Conservation (phyloP, 2,888 invertebrate genomes). For the Invenusta paracnida region DNA sequence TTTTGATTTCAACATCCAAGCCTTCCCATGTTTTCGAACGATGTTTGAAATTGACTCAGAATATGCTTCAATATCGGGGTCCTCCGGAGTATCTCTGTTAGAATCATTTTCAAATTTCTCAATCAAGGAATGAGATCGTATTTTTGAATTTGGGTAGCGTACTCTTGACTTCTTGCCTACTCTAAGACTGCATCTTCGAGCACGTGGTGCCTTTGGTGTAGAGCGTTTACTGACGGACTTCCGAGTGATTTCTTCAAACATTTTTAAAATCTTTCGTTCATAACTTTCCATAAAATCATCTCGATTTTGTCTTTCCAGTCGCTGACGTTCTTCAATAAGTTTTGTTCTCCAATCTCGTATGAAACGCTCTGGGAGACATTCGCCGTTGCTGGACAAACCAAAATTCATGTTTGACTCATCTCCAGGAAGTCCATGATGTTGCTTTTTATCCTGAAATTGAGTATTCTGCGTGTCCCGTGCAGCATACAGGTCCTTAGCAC, state of each 20-base stretch:
- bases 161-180: neutral
- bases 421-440: neutral
- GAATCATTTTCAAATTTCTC: neutral
- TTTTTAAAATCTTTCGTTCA: neutral
- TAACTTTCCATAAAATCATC: neutral
- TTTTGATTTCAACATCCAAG: neutral
- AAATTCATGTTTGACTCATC: neutral
- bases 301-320: neutral
- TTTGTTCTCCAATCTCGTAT: neutral
- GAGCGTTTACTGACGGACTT: neutral
- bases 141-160: neutral
- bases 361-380: neutral
- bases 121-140: neutral
- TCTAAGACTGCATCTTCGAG: neutral
- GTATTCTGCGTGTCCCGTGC: too few relatives aligned
- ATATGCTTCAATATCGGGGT: too few relatives aligned
- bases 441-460: too few relatives aligned
- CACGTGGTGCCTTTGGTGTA: neutral
- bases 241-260: neutral
- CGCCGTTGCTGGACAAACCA: neutral
- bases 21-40: neutral
- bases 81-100: too few relatives aligned
- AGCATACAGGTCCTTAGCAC: too few relatives aligned
- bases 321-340: neutral
- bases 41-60: neutral